Percentiles rank a stretch among this genome's conserved stretches.
Evolutionary conservation across 2,797 vertebrate genomes (phyloP).

Genomic region (Eurystomus glaucurus): DNA sequence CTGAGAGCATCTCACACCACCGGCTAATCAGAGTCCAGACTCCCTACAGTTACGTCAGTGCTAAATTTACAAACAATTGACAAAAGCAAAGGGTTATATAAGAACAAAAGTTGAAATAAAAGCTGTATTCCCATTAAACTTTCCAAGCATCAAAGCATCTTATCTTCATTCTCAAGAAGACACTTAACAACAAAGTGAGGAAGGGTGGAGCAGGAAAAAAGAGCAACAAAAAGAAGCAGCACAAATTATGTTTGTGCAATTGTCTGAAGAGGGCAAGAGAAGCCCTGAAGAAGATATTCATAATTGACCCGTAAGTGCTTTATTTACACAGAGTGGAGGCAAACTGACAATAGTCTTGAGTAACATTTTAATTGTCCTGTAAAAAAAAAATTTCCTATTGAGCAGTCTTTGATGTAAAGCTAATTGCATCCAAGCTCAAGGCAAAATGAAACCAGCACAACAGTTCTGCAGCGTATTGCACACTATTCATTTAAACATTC

Average conservation of each 20-base stretch:
- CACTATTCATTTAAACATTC: background rate
- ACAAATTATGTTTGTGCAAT: conserved; percentile 38
- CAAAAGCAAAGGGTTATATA: conserved; percentile 29
- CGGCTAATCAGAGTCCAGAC: background rate
- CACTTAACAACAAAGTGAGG: conserved; percentile 32
- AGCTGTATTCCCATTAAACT: conserved; percentile 27
- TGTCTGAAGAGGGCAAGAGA: conserved; percentile 49
- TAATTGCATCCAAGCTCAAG: background rate
- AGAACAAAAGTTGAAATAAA: conserved; percentile 24
- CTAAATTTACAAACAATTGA: conserved; percentile 26
- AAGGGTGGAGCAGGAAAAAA: conserved; percentile 38
- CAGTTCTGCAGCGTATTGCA: background rate
- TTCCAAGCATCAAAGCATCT: conserved; percentile 71
- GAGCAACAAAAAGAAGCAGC: conserved; percentile 7
- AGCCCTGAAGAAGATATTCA: conserved; percentile 14
- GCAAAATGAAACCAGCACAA: background rate
- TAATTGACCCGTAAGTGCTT: conserved; percentile 15
- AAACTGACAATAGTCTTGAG: background rate
- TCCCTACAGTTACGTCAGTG: background rate
- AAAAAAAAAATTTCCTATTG: background rate
- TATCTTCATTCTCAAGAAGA: conserved; percentile 20
- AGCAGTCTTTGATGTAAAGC: conserved; percentile 34
- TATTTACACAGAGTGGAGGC: conserved; percentile 12
- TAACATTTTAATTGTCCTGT: conserved; percentile 1
- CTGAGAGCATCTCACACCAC: background rate